phyloP scores from a whole-genome alignment of 2,797 vertebrate species.

The Dipus sagitta region DNA sequence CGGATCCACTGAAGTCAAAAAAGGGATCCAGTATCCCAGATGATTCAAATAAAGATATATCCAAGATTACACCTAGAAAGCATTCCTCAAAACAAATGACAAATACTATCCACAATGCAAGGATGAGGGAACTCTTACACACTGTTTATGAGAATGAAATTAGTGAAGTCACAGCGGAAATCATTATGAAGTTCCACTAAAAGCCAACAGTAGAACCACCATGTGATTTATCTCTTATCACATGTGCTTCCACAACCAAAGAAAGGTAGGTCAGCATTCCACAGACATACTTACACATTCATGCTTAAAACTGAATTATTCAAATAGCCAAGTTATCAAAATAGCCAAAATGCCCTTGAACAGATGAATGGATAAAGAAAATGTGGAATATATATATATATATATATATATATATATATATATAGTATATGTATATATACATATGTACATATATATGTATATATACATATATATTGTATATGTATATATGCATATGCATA shows the following conservation, averaged over 20 bases:
- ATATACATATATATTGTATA: too few species aligned
- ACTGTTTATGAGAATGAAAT: background rate
- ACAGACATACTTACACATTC: background rate
- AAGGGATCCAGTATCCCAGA: background rate
- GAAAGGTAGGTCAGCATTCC: background rate
- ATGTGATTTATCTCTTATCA: background rate
- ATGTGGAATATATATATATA: background rate
- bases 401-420: too few species aligned
- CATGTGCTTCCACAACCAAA: background rate
- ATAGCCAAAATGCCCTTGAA: background rate
- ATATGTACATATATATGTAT: too few species aligned
- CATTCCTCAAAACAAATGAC: background rate
- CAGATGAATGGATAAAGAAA: background rate
- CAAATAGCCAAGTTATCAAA: background rate
- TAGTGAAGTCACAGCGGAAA: background rate
- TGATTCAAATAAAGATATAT: background rate
- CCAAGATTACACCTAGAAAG: slow-evolving; percentile 29
- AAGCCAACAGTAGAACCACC: background rate
- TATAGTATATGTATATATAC: too few species aligned
- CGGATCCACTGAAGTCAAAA: background rate
- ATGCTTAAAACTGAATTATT: background rate
- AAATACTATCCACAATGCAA: background rate
- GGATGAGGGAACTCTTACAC: background rate
- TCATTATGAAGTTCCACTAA: background rate
- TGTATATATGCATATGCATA: too few species aligned